Evolutionary conservation across 2,888 invertebrate genomes (phyloP).

Genomic region (Phasia obesa): DNA sequence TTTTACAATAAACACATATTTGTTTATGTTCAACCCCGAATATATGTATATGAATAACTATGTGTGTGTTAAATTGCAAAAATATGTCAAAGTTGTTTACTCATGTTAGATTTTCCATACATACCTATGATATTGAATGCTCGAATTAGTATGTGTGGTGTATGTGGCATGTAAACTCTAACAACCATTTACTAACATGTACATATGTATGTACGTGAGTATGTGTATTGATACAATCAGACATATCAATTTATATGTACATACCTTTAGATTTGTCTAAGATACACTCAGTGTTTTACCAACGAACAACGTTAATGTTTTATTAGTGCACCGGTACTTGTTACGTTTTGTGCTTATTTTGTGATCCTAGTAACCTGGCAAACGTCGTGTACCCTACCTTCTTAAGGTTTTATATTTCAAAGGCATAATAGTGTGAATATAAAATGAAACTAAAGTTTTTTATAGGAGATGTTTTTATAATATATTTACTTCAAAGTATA

Average conservation of each 20-base stretch:
- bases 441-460: no score
- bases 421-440: not conserved
- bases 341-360: slow-evolving; percentile 17
- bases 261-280: slow-evolving; percentile 1
- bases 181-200: not conserved
- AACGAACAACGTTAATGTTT: not conserved
- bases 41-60: not conserved
- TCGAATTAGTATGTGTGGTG: not conserved
- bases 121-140: not conserved
- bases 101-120: slow-evolving; percentile 22
- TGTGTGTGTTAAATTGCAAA: not conserved
- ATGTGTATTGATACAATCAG: not conserved
- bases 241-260: not conserved
- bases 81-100: slow-evolving; percentile 32
- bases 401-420: not conserved
- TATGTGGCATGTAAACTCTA: not conserved
- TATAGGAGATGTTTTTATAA: no score
- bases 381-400: not conserved
- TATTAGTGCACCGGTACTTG: not conserved
- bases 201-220: no score
- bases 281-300: not conserved
- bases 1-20: no score
- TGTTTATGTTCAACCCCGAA: no score
- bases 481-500: no score
- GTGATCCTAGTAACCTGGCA: slow-evolving; percentile 17